Percentiles rank a stretch among this genome's conserved stretches.
Conservation (phyloP, 2,888 invertebrate genomes). For the Oscheius sp. region DNA sequence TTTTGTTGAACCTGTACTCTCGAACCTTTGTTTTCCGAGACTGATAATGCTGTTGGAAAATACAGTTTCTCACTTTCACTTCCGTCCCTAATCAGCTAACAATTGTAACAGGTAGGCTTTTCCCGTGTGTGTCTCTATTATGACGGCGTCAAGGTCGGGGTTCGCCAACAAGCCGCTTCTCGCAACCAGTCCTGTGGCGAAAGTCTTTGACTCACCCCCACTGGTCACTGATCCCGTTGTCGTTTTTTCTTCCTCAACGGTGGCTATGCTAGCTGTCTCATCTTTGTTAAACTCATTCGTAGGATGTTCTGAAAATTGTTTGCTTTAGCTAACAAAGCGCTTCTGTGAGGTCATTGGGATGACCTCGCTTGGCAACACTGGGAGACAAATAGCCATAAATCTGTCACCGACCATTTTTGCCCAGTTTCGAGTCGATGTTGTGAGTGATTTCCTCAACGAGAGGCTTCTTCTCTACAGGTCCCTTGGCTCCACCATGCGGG, state of each 20-base stretch:
- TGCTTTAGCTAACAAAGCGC: conserved; percentile 17
- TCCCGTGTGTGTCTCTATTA: neutral
- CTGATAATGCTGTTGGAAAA: neutral
- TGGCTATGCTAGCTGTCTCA: neutral
- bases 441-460: conserved; percentile 50
- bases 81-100: conserved; percentile 2
- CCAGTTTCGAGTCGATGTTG: conserved; percentile 53
- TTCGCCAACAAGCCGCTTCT: no score
- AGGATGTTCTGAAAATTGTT: neutral
- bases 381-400: conserved; percentile 21
- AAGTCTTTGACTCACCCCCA: conserved; percentile 16
- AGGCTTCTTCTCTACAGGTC: conserved; percentile 32
- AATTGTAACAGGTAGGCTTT: neutral
- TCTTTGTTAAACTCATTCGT: conserved; percentile 13
- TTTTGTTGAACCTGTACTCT: neutral
- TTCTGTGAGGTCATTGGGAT: conserved; percentile 6
- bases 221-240: conserved; percentile 1
- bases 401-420: conserved; percentile 9
- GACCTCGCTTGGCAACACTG: conserved; percentile 19
- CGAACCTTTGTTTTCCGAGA: neutral
- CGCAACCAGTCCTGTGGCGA: conserved; percentile 16
- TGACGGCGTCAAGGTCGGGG: conserved; percentile 29
- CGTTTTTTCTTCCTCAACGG: neutral
- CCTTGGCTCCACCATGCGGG: conserved; percentile 36
- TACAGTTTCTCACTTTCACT: neutral